A percentile compares a stretch with the other conserved stretches of the same genome.
Conservation (phyloP, 2,888 invertebrate species). For the Entomobrya multifasciata region DNA sequence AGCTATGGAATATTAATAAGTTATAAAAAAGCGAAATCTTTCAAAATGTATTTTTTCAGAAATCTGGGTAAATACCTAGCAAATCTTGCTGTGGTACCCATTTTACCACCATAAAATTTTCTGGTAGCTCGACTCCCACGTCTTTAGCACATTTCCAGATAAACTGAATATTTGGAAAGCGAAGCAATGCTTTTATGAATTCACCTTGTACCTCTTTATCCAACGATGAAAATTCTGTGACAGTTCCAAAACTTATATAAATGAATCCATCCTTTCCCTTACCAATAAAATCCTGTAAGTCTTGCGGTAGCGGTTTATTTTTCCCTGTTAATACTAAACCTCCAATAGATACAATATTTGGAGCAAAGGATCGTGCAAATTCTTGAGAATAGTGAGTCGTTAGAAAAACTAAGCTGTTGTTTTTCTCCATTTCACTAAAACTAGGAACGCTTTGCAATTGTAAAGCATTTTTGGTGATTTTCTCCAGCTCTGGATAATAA, state of each 20-base stretch:
- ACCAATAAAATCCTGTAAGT: conserved; percentile 51
- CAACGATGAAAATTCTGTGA: conserved; percentile 13
- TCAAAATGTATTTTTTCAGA: too few relatives aligned
- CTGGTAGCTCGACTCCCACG: too few relatives aligned
- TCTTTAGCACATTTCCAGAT: too few relatives aligned
- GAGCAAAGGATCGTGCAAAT: conserved; percentile 70
- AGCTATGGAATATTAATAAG: too few relatives aligned
- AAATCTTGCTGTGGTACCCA: too few relatives aligned
- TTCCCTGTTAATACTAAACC: conserved; percentile 26
- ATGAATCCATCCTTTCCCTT: conserved; percentile 59
- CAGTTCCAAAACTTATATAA: conserved; percentile 66
- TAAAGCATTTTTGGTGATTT: conserved; percentile 58
- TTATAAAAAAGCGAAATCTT: too few relatives aligned
- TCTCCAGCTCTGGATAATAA: conserved; percentile 72
- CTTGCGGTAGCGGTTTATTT: neutral
- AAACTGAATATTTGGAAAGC: conserved; percentile 58
- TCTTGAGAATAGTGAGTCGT: conserved; percentile 73
- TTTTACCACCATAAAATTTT: too few relatives aligned
- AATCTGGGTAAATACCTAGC: too few relatives aligned
- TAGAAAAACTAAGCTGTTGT: conserved; percentile 71
- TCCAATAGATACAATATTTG: conserved; percentile 68
- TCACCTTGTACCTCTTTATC: conserved; percentile 5
- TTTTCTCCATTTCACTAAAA: conserved; percentile 66
- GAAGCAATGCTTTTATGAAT: conserved; percentile 17
- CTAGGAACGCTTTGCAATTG: conserved; percentile 56